Conservation (phyloP, 2,113 vertebrate genomes). For the Numida meleagris region DNA sequence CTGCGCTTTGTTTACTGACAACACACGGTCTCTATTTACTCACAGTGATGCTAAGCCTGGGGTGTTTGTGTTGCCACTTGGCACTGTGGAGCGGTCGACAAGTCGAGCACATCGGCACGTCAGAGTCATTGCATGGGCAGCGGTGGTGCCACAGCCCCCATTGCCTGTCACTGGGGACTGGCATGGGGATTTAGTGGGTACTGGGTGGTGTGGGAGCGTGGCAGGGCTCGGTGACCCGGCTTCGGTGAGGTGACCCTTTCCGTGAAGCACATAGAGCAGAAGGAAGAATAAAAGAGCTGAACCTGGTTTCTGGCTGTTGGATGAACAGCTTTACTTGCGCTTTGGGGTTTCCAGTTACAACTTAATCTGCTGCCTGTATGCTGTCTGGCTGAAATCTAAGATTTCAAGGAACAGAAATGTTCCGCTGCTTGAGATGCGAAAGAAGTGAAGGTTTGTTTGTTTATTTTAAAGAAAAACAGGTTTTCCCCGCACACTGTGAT, state of each 20-base stretch:
- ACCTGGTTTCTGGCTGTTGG: neutral
- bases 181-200: neutral
- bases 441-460: neutral
- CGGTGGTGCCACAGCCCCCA: neutral
- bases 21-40: neutral
- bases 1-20: neutral
- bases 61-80: neutral
- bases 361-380: neutral
- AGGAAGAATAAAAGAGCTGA: neutral
- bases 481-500: rapidly evolving
- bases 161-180: neutral
- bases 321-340: neutral
- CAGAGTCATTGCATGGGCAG: neutral
- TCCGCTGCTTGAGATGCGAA: neutral
- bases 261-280: neutral
- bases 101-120: rapidly evolving
- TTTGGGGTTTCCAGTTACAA: neutral
- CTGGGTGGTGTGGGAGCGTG: neutral
- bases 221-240: neutral
- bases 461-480: neutral
- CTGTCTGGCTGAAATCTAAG: neutral
- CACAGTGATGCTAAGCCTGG: neutral
- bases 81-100: no score
- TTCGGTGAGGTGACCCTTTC: neutral
- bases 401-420: neutral